Conservation (phyloP, 1,140 invertebrate genomes). For the Hycleus phaleratus region DNA sequence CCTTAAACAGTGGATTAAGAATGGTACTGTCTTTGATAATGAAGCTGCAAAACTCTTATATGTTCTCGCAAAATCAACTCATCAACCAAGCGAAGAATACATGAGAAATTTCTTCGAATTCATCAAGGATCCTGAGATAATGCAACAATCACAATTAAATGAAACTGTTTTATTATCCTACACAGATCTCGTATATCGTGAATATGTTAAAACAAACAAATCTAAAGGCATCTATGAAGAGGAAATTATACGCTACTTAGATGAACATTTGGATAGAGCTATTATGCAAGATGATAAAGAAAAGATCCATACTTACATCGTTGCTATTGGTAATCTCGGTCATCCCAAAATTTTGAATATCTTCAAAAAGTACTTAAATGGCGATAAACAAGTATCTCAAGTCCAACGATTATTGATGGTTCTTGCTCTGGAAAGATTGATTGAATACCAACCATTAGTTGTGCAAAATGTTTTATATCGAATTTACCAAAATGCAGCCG, state of each 20-base stretch:
- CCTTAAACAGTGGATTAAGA: constrained; percentile 53
- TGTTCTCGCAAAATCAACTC: constrained; percentile 44
- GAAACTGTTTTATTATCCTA: constrained; percentile 49
- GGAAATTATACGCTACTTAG: constrained; percentile 53
- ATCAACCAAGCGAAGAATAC: constrained; percentile 55
- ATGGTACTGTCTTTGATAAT: constrained; percentile 43
- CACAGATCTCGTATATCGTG: constrained; percentile 46
- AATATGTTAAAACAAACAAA: constrained; percentile 47
- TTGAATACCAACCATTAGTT: constrained; percentile 42
- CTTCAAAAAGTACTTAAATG: constrained; percentile 61
- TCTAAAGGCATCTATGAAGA: constrained; percentile 48
- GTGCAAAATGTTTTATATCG: constrained; percentile 53
- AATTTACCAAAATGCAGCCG: constrained; percentile 56
- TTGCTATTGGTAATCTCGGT: constrained; percentile 54
- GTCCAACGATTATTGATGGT: constrained; percentile 58
- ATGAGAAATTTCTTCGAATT: constrained; percentile 50
- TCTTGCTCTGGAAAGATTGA: constrained; percentile 44
- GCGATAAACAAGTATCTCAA: constrained; percentile 44
- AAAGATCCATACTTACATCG: constrained; percentile 52
- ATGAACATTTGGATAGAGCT: constrained; percentile 45
- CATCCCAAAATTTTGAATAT: constrained; percentile 51
- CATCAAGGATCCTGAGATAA: constrained; percentile 43
- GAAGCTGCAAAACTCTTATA: constrained; percentile 51
- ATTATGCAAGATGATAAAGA: constrained; percentile 44
- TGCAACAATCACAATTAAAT: constrained; percentile 44